phyloP scores from a whole-genome alignment of 1,140 invertebrate genomes.

The Druon quercuslanigerum region DNA sequence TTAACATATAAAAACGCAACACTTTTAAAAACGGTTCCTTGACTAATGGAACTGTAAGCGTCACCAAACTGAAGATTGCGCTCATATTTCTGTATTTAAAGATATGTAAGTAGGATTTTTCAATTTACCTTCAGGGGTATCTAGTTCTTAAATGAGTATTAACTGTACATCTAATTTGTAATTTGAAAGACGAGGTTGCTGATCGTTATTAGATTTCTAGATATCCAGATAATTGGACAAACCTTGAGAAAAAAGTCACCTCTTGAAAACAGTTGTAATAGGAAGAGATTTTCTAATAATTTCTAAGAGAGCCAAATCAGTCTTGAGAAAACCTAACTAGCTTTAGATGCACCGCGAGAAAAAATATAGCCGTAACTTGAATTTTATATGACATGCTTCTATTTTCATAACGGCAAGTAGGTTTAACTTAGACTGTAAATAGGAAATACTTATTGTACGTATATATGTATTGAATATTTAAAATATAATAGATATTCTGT shows the following conservation, averaged over 20 bases:
- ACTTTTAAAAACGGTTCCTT: background rate
- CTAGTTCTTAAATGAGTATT: slow-evolving; percentile 66
- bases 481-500: slow-evolving; percentile 33
- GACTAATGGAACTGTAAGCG: slow-evolving; percentile 38
- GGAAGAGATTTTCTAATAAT: background rate
- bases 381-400: slow-evolving; percentile 29
- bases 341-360: background rate
- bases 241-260: background rate
- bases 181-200: slow-evolving; percentile 5
- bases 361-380: slow-evolving; percentile 9
- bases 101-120: slow-evolving; percentile 68
- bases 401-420: slow-evolving; percentile 28
- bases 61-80: slow-evolving; percentile 49
- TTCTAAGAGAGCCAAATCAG: background rate
- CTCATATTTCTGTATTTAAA: slow-evolving; percentile 66
- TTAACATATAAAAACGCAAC: slow-evolving; percentile 6
- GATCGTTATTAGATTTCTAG: background rate
- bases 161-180: slow-evolving; percentile 38
- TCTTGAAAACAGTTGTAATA: background rate
- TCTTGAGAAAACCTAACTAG: slow-evolving; percentile 20
- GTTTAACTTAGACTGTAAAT: slow-evolving; percentile 9
- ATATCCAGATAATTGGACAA: background rate
- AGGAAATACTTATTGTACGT: slow-evolving; percentile 38
- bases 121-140: slow-evolving; percentile 61
- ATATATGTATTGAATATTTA: slow-evolving; percentile 47